Conservation (phyloP, 1,140 invertebrate species). For the Papilio glaucus region DNA sequence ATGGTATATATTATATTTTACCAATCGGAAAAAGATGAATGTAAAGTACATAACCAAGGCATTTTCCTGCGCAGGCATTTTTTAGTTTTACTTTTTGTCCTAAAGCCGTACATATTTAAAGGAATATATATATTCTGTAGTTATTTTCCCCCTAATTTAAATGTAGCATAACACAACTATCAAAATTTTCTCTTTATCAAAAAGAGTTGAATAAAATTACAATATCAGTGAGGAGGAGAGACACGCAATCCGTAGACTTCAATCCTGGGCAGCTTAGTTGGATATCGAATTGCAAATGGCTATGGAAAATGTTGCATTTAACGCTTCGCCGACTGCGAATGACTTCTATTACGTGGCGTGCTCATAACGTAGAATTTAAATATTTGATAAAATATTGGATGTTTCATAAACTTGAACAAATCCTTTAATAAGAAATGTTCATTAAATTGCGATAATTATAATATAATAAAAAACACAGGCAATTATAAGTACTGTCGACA, state of each 20-base stretch:
- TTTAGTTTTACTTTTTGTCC: too few species aligned
- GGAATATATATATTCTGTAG: too few species aligned
- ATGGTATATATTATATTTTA: too few species aligned
- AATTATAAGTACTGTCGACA: too few species aligned
- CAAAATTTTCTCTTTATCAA: constrained; percentile 52
- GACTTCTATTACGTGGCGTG: constrained; percentile 56
- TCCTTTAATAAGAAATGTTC: too few species aligned
- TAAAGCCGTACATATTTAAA: too few species aligned
- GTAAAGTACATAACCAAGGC: too few species aligned
- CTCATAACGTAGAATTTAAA: constrained; percentile 51
- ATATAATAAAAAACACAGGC: too few species aligned
- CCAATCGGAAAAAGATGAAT: too few species aligned
- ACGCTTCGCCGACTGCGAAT: constrained; percentile 74
- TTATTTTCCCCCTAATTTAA: neutral
- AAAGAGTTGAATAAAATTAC: constrained; percentile 70
- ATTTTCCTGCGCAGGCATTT: too few species aligned
- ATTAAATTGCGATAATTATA: too few species aligned
- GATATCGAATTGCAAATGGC: constrained; percentile 80
- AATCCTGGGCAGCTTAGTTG: constrained; percentile 74
- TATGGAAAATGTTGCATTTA: constrained; percentile 76
- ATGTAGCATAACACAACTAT: neutral
- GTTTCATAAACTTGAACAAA: neutral
- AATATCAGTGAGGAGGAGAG: constrained; percentile 62
- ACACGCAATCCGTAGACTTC: constrained; percentile 67
- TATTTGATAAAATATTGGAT: neutral